A percentile compares a stretch with the other conserved stretches of the same genome.
Evolutionary conservation across 2,113 vertebrate species (phyloP).

Genomic region (Bufo gargarizans): DNA sequence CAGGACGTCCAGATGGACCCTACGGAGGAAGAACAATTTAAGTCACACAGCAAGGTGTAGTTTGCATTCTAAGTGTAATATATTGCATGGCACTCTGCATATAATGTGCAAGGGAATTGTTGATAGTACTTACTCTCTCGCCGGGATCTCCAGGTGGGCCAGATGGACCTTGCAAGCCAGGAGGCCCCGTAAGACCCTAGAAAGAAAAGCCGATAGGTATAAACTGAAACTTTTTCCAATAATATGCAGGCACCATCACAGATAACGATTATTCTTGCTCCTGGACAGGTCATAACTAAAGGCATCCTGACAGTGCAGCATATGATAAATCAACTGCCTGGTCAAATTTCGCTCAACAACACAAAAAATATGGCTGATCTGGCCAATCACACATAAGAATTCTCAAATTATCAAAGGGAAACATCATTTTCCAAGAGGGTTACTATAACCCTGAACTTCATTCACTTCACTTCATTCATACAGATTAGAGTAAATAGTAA

Average conservation of each 20-base stretch:
- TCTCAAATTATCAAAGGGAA: too few relatives aligned
- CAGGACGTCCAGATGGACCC: constrained; percentile 91
- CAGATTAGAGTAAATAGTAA: too few relatives aligned
- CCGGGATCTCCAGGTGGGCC: constrained; percentile 90
- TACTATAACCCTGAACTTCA: too few relatives aligned
- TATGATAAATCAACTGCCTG: too few relatives aligned
- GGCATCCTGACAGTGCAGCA: neutral
- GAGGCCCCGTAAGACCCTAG: constrained; percentile 91
- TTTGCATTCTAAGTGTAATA: neutral
- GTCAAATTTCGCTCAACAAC: too few relatives aligned
- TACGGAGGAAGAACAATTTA: constrained; percentile 62
- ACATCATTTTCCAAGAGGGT: too few relatives aligned
- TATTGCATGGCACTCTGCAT: neutral
- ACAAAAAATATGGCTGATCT: too few relatives aligned
- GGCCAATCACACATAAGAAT: too few relatives aligned
- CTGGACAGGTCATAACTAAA: neutral
- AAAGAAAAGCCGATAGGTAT: constrained; percentile 54
- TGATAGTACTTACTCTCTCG: constrained; percentile 84
- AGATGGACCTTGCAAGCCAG: constrained; percentile 89
- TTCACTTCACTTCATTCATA: too few relatives aligned
- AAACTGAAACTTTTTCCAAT: neutral
- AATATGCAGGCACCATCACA: neutral
- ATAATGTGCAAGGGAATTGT: neutral
- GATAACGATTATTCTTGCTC: neutral
- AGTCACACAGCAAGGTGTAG: neutral